Base-by-base conservation (phyloP, 2,797 vertebrate genomes). In the Centroberyx gerrardi region DNA sequence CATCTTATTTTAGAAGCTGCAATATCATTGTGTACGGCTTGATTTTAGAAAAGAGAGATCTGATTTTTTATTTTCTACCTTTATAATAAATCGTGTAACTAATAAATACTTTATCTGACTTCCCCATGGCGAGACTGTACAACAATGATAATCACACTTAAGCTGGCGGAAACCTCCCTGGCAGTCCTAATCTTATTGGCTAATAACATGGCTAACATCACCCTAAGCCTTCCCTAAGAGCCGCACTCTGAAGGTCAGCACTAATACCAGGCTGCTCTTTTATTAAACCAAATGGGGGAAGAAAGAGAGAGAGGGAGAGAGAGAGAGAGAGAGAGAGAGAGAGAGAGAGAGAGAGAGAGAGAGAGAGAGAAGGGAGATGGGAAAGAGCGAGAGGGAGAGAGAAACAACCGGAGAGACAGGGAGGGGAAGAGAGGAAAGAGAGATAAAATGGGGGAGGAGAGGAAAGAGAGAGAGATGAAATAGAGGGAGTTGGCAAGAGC, bases 221-320 rank as follows among this genome's bases (percentile, higher is more conserved):
- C 73, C 69, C 72, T 66, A 71, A 91, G 87, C 80, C 81, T 74
- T 87, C 79, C 90, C 83, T 63, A 29, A 71, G 87, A 78, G 81
- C 78, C 71, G 63, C 75, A 83, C 74, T 87, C 62, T 84, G 90
- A 93, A 93, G 91, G 92, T 93, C 91, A 91, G 67, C 1, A 56
- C 80, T 91, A 86, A 92, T 88, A 84, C 82, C 72, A 66, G 60
- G 62, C 63, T 1, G 27, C 71, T 87, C 54, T 75, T 88, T 87
- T 90, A 88, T 88, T 80, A 84, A 87, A 85, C 73, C 61, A 78
- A 85, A 83, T 48, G 61, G 38, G 31, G 2, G 8, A 42, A 63
- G n/a, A 13, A 10, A 78, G n/a, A 75, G 29, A 79, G 53, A 55
- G 53, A 44, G 42, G 10, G 52, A 18, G n/a, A 18, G 22, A 22